Base-by-base conservation (phyloP, 2,888 invertebrate species). In the Pyrgus malvae region DNA sequence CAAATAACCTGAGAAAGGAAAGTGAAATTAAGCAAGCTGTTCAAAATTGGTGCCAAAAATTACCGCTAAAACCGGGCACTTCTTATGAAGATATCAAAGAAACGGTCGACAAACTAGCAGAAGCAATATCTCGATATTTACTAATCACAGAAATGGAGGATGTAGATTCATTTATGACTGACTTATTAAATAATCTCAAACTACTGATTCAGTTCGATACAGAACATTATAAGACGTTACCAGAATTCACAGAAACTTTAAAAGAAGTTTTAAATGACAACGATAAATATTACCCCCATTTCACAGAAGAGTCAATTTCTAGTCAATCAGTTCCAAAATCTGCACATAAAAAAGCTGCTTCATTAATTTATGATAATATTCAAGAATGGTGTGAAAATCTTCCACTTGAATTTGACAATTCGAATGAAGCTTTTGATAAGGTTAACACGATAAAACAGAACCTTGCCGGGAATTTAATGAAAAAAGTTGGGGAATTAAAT, bases 401-500 rank as follows among this genome's bases (percentile, higher is more conserved):
- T 25, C 67, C 70, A 1, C 62, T 76, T 3, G 53, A 61, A 9
- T 33, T 40, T 41, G 61, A 57, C 16, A 51, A 57, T 3, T 59
- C 60, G n/a, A 53, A 61, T 8, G 61, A 62, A 50, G 63, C 70
- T 2, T 58, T 38, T 21, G 66, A 68, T 35, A 64, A 63, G 45
- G 56, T 58, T 0, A 48, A 48, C 6, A 33, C 19, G 9, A 48
- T 69, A 3, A 80, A 74, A 63, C 69, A 74, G 61, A 64, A 69
- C 14, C 56, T 75, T 23, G 63, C 65, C 8, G 63, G 56, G 25
- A 72, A 63, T 62, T 53, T 81, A 29, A 64, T 69, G 6, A 63
- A 69, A 27, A 76, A 73, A 66, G 66, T 80, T 40, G 69, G 66
- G 3, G 73, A 76, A 62, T 64, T 80, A 25, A 78, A 80, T 63